These are phyloP conservation scores for Nesoenas mayeri DNA, from an alignment of 2,113 vertebrate genomes.

Conservation along the genomic window DNA sequence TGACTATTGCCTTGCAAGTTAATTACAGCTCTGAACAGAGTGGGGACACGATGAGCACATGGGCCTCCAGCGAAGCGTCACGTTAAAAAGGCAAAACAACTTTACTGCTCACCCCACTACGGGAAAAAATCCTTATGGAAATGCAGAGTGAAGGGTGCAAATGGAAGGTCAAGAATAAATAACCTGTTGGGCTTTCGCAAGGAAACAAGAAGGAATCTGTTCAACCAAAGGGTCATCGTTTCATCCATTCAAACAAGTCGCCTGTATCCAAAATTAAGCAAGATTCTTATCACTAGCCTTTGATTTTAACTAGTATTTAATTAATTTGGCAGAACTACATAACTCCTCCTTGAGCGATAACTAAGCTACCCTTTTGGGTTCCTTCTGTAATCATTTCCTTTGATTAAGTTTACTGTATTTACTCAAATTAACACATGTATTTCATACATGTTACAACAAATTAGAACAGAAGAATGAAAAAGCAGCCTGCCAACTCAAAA, in stretches of 20 bases:
- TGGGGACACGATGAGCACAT: conserved; percentile 60
- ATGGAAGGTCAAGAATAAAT: neutral
- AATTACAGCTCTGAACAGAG: conserved; percentile 82
- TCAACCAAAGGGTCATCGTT: neutral
- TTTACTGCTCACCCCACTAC: neutral
- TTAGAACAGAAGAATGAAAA: conserved; percentile 58
- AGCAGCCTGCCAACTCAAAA: conserved; percentile 59
- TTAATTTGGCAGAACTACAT: conserved; percentile 52
- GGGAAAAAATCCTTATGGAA: neutral
- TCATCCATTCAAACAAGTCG: neutral
- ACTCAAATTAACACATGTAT: conserved; percentile 57
- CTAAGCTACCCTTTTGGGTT: conserved; percentile 27
- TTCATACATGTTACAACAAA: conserved; percentile 69
- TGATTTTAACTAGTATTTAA: conserved; percentile 52
- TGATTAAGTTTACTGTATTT: conserved; percentile 63
- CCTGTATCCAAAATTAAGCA: neutral
- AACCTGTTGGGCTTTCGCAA: neutral
- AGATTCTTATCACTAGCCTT: conserved; percentile 16
- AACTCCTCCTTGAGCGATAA: neutral
- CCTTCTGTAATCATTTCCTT: conserved; percentile 60
- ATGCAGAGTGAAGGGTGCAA: neutral
- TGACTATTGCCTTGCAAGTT: conserved; percentile 80
- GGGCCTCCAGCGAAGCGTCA: conserved; percentile 54
- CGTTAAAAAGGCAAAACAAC: neutral
- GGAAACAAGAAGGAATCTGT: neutral